A percentile compares a stretch with the other conserved stretches of the same genome.
Evolutionary conservation across 2,888 invertebrate species (phyloP).

Genomic region (Nymphalis urticae): DNA sequence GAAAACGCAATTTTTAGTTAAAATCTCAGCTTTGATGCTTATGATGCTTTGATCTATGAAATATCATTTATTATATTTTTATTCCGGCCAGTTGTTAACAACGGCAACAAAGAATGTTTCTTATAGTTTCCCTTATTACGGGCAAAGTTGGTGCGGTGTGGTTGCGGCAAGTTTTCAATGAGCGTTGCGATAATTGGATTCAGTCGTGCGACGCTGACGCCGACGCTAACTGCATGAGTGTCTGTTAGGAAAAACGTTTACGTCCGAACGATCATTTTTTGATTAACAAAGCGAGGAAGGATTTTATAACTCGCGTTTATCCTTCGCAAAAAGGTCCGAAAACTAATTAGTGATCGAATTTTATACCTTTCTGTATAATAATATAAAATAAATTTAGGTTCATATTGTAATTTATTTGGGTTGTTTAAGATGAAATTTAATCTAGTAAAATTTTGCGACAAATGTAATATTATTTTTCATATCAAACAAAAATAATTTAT

Average conservation of each 20-base stretch:
- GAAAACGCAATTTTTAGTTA: too few relatives aligned
- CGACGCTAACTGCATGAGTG: conserved; percentile 36
- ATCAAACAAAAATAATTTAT: too few relatives aligned
- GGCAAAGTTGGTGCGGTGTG: conserved; percentile 38
- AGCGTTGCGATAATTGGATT: conserved; percentile 41
- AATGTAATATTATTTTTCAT: too few relatives aligned
- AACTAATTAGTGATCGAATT: too few relatives aligned
- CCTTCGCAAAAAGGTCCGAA: neutral
- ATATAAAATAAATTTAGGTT: too few relatives aligned
- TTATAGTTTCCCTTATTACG: conserved; percentile 37
- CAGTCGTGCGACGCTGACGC: conserved; percentile 29
- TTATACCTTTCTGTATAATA: too few relatives aligned
- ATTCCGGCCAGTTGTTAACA: conserved; percentile 7
- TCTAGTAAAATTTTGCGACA: too few relatives aligned
- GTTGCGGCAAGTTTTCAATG: conserved; percentile 42
- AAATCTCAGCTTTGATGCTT: neutral
- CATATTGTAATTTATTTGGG: neutral
- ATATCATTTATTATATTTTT: conserved; percentile 8
- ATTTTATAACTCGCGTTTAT: conserved; percentile 16
- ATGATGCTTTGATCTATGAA: neutral
- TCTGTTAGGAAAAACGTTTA: conserved; percentile 20
- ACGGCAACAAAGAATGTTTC: conserved; percentile 31
- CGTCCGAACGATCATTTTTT: conserved; percentile 21
- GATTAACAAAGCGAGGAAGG: conserved; percentile 17
- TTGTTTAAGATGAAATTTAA: neutral